These are phyloP conservation scores for Apeira syringaria DNA, from an alignment of 2,888 invertebrate species.

Conservation along the genomic window DNA sequence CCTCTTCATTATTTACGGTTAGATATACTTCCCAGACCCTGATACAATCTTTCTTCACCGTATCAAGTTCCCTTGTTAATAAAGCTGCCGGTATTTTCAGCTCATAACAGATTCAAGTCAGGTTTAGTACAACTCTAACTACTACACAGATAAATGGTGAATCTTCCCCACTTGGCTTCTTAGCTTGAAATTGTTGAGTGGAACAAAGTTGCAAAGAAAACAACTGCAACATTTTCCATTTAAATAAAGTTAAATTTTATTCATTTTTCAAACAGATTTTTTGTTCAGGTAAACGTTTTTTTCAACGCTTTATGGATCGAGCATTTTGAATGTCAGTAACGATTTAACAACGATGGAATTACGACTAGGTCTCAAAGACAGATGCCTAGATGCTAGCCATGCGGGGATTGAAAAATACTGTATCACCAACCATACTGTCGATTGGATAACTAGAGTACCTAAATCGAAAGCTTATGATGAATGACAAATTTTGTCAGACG, in stretches of 20 bases:
- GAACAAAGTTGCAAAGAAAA: constrained; percentile 18
- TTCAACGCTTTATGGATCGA: too few species aligned
- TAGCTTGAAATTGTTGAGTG: constrained; percentile 21
- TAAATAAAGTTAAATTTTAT: constrained; percentile 9
- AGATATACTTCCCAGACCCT: constrained; percentile 12
- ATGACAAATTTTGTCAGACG: too few species aligned
- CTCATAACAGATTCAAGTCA: constrained; percentile 30
- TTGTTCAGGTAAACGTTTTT: too few species aligned
- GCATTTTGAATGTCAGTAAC: too few species aligned
- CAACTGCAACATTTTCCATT: constrained; percentile 16
- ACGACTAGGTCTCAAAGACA: too few species aligned
- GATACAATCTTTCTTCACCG: constrained; percentile 23
- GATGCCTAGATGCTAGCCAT: too few species aligned
- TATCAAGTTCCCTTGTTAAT: constrained; percentile 26
- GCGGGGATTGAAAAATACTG: too few species aligned
- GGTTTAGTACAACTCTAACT: constrained; percentile 21
- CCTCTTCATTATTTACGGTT: not conserved
- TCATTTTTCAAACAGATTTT: too few species aligned
- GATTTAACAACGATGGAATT: too few species aligned
- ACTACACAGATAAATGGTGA: constrained; percentile 28
- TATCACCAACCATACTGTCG: too few species aligned
- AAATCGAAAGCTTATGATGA: too few species aligned
- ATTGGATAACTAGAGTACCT: too few species aligned
- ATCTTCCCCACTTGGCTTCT: constrained; percentile 15
- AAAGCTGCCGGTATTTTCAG: constrained; percentile 22